A percentile compares a stretch with the other conserved stretches of the same genome.
Evolutionary conservation across 2,797 vertebrate genomes (phyloP).

Genomic region (Passerculus sandwichensis): DNA sequence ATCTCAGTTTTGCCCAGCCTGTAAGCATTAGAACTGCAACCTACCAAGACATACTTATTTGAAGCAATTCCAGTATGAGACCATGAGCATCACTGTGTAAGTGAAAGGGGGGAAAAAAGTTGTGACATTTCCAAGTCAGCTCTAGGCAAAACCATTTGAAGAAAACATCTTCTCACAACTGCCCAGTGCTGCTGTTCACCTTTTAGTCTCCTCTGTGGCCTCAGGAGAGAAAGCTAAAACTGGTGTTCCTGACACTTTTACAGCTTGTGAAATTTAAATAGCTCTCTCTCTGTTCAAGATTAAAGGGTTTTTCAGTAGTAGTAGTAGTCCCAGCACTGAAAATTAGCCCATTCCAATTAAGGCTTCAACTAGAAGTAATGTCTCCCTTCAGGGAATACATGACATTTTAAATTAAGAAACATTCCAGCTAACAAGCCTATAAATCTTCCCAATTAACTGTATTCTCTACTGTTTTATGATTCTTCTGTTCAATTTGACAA

Average conservation of each 20-base stretch:
- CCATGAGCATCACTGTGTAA: neutral
- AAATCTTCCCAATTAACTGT: conserved; percentile 76
- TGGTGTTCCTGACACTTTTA: neutral
- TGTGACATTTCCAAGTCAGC: neutral
- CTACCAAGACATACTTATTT: neutral
- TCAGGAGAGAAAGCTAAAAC: neutral
- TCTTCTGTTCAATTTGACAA: conserved; percentile 66
- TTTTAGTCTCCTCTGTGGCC: neutral
- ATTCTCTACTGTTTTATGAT: conserved; percentile 65
- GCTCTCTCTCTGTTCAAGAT: neutral
- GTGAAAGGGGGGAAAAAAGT: neutral
- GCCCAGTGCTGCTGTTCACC: neutral
- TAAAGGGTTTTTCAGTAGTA: neutral
- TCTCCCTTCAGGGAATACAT: conserved; percentile 62
- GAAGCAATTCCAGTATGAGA: neutral
- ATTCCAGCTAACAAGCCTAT: conserved; percentile 67
- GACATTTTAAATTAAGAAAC: conserved; percentile 74
- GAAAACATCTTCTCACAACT: neutral
- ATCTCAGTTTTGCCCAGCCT: neutral
- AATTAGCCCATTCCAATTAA: conserved; percentile 43
- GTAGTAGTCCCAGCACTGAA: conserved; percentile 15
- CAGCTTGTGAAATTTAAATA: neutral
- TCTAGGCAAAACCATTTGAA: neutral
- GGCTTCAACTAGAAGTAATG: conserved; percentile 36
- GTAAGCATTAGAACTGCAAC: neutral